Base-by-base conservation (phyloP, 2,797 vertebrate genomes). In the Manis crassicaudata region DNA sequence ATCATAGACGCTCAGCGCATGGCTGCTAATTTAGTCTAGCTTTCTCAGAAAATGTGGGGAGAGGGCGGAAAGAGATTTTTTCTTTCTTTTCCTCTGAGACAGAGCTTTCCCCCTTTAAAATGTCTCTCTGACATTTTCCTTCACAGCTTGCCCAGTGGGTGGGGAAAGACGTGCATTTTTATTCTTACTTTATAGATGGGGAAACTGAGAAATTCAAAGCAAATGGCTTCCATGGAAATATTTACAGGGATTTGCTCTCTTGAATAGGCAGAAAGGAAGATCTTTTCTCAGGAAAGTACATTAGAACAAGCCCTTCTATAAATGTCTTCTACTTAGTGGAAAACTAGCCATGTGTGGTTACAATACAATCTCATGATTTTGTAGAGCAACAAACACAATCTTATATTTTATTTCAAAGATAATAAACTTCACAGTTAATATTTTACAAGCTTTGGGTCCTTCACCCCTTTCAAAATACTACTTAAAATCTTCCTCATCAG, bases 351-450 rank as follows among this genome's bases (percentile, higher is more conserved):
- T 43, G 2, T 46, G 43, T 20, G 29, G 56, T 67, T 67, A 54
- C 13, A 81, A 37, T 18, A 84, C 37, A 40, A 58, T 62, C n/a
- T 35, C 14, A 6, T 43, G 65, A 79, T 85, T 95, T 92, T 88
- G 84, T 90, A 80, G 65, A 88, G 7, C 63, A 80, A 62, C 32
- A 91, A 90, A 90, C 17, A 50, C 7, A 40, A 70, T 85, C 46
- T 77, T 77, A 70, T 50, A 46, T 75, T 87, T 93, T 84, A 86
- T 95, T 97, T 73, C n/a, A 90, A 92, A 92, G 70, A 92, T 93
- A 56, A 60, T 50, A 86, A 88, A 94, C 23, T 63, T 96, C 87
- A 62, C 70, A 58, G 43, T 85, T 89, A 81, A 94, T 92, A 46
- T 82, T 80, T 79, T 92, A 83, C 75, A 52, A 32, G 63, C 29